Evolutionary conservation across 2,113 vertebrate genomes (phyloP).

Genomic region (Melospiza melodia): DNA sequence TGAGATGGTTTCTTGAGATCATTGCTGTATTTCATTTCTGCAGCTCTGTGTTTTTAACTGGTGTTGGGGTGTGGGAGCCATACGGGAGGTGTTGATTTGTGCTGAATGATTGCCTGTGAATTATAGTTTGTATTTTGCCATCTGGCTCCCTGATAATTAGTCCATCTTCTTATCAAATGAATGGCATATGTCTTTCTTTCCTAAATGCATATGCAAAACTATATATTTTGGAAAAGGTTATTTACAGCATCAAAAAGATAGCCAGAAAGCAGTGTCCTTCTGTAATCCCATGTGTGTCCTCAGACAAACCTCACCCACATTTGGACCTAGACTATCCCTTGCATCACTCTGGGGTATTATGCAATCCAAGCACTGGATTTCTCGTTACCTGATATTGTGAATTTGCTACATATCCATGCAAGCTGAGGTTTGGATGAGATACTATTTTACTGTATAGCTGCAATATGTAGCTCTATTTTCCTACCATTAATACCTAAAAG

Average conservation of each 20-base stretch:
- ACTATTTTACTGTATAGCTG: neutral
- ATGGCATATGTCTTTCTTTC: conserved; percentile 8
- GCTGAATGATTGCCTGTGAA: conserved; percentile 43
- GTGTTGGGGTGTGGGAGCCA: conserved; percentile 27
- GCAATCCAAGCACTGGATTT: neutral
- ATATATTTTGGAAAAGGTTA: neutral
- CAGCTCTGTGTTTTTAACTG: neutral
- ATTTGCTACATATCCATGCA: neutral
- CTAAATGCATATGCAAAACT: neutral
- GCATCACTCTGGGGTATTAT: neutral
- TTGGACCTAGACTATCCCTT: neutral
- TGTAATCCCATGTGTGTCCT: neutral
- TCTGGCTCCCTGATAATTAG: conserved; percentile 55
- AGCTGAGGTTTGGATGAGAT: neutral
- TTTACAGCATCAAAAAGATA: neutral
- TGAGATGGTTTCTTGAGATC: neutral
- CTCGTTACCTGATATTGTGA: neutral
- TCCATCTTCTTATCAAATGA: conserved; percentile 31
- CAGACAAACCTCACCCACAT: neutral
- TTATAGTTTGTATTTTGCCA: conserved; percentile 53
- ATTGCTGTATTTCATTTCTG: neutral
- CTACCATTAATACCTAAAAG: neutral
- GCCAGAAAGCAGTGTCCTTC: neutral
- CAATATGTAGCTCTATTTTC: neutral
- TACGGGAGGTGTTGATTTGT: conserved; percentile 39